Evolutionary conservation across 2,113 vertebrate genomes (phyloP).

Genomic region (Kobus ellipsiprymnus): DNA sequence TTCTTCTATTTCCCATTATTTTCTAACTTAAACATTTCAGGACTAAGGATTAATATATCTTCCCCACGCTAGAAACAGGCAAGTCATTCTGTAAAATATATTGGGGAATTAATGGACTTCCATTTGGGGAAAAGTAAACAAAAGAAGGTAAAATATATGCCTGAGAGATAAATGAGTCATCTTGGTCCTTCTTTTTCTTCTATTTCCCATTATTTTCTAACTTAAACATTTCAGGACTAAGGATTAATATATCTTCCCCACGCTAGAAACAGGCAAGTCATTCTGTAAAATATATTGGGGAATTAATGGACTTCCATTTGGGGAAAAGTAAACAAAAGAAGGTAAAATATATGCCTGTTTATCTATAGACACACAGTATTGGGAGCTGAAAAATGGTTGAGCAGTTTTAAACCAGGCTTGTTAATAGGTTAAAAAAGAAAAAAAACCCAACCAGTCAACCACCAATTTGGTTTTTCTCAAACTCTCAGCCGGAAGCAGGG

Average conservation of each 20-base stretch:
- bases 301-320: slow-evolving; percentile 63
- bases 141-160: slow-evolving; percentile 60
- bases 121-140: slow-evolving; percentile 65
- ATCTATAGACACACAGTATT: slow-evolving; percentile 47
- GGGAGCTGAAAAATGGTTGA: slow-evolving; percentile 20
- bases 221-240: slow-evolving; percentile 53
- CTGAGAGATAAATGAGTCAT: slow-evolving; percentile 63
- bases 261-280: slow-evolving; percentile 45
- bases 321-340: slow-evolving; percentile 67
- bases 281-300: slow-evolving; percentile 59
- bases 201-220: slow-evolving; percentile 61
- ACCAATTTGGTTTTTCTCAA: slow-evolving; percentile 32
- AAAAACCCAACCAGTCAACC: neutral
- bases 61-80: slow-evolving; percentile 23
- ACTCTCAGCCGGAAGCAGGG: neutral
- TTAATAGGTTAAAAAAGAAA: slow-evolving; percentile 13
- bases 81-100: slow-evolving; percentile 61
- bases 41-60: slow-evolving; percentile 54
- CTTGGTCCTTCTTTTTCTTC: slow-evolving; percentile 42
- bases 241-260: slow-evolving; percentile 51
- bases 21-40: slow-evolving; percentile 56
- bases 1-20: slow-evolving; percentile 62
- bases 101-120: slow-evolving; percentile 62
- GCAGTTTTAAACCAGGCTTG: slow-evolving; percentile 14
- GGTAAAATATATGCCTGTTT: slow-evolving; percentile 59